Evolutionary conservation across 2,113 vertebrate genomes (phyloP).

Genomic region (Osmerus mordax): DNA sequence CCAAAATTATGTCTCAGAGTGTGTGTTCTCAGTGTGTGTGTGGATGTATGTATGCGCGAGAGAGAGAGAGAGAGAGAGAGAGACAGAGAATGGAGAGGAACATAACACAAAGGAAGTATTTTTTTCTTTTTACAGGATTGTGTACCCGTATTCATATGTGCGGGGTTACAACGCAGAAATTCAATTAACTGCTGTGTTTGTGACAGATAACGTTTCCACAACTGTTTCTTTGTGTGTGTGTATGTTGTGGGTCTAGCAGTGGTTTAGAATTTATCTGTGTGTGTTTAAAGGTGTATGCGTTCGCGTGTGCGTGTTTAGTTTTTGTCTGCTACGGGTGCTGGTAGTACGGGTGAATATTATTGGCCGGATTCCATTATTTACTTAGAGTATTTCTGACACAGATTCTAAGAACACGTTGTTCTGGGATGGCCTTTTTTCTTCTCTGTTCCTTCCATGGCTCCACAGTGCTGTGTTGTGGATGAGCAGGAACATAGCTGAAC

Average conservation of each 20-base stretch:
- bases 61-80: neutral
- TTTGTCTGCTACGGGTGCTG: neutral
- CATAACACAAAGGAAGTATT: no score
- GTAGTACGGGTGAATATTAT: neutral
- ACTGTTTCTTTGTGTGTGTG: neutral
- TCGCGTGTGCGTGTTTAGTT: neutral
- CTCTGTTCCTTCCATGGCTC: neutral
- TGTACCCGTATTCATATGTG: no score
- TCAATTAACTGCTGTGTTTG: neutral
- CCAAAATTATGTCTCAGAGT: constrained; percentile 8
- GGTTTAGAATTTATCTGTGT: neutral
- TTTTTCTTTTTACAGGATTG: no score
- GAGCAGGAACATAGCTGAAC: constrained; percentile 5
- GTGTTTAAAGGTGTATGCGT: neutral
- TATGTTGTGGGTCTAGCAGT: neutral
- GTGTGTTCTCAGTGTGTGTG: neutral
- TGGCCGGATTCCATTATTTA: constrained; percentile 38
- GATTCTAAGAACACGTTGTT: constrained; percentile 36
- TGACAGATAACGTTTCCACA: neutral
- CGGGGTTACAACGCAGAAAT: neutral
- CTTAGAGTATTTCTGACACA: constrained; percentile 38
- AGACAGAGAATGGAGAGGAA: no score
- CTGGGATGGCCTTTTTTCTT: constrained; percentile 22
- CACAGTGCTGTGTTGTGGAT: constrained; percentile 1
- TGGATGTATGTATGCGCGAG: neutral